Base-by-base conservation (phyloP, 2,797 vertebrate species). In the Fundulus diaphanus region DNA sequence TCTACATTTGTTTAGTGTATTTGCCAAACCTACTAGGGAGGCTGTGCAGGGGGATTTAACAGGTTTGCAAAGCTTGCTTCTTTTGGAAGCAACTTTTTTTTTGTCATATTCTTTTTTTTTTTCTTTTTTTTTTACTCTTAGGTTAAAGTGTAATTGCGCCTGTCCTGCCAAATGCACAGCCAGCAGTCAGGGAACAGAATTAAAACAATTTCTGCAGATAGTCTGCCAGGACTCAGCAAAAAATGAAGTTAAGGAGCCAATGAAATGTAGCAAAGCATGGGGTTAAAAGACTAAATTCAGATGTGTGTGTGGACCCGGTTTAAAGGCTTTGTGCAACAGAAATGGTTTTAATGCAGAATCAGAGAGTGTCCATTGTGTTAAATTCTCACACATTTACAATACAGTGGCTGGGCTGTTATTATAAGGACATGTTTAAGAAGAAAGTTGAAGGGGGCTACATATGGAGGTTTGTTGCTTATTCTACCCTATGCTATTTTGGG, bases 121-220 rank as follows among this genome's bases (percentile, higher is more conserved):
- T 63, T 63, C 18, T 63, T 5, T 0, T 42, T 35, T 4, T 7
- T 40, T 35, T 13, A 2, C 27, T 66, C 27, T 66, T 66, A 66
- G 63, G 22, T 24, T 27, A 66, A 66, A 66, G 63, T 66, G 40
- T 66, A 27, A 40, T n/a, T 44, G 63, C 63, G 27, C 40, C 40
- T 66, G 40, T 66, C 63, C 63, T 27, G 24, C 12, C 24, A 66
- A 16, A 66, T 16, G n/a, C 37, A 66, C 37, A 42, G 35, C 63
- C 37, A 44, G 22, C 63, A 66, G 37, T 66, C 13, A 27, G 63
- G 63, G 40, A 27, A 40, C 27, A 13, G 44, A 42, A 66, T 42
- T 66, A 42, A 66, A 66, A 44, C 6, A 42, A 27, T 15, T 44
- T 44, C 40, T 66, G 63, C 24, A 42, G 7, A 27, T n/a, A n/a